These are phyloP conservation scores for Mamestra configurata DNA, from an alignment of 1,140 invertebrate species.

Conservation along the genomic window DNA sequence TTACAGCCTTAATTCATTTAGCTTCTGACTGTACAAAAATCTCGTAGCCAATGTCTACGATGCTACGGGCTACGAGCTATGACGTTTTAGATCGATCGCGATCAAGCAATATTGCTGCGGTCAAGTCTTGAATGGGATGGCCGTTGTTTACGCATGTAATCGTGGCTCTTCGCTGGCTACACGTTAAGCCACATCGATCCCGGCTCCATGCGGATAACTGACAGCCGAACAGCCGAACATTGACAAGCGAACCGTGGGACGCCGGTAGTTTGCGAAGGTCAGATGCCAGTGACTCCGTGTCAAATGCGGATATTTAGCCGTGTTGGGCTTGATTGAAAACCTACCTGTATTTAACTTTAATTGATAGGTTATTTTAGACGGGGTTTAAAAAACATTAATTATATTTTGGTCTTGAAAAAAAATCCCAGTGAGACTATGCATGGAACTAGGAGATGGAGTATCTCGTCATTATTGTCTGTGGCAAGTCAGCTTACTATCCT, in stretches of 20 bases:
- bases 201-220: conserved; percentile 35
- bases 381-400: too few relatives aligned
- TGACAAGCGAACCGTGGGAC: conserved; percentile 25
- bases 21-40: not conserved
- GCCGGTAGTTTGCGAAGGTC: conserved; percentile 20
- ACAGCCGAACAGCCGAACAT: conserved; percentile 14
- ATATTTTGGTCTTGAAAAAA: too few relatives aligned
- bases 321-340: not conserved
- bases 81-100: conserved; percentile 1
- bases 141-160: conserved; percentile 22
- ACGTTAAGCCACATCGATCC: conserved; percentile 12
- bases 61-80: conserved; percentile 5
- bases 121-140: conserved; percentile 7
- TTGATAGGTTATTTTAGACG: too few relatives aligned
- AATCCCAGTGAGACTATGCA: too few relatives aligned
- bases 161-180: not conserved
- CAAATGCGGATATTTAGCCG: not conserved
- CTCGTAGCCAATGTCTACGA: conserved; percentile 24
- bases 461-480: too few relatives aligned
- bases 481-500: too few relatives aligned
- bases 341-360: not conserved
- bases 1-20: too few relatives aligned
- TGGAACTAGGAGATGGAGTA: too few relatives aligned
- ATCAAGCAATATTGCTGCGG: conserved; percentile 12
- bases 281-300: not conserved